Percentiles rank a stretch among this genome's conserved stretches.
These are phyloP conservation scores for Drosophila rubida DNA, from an alignment of 2,888 invertebrate species.

Conservation along the genomic window DNA sequence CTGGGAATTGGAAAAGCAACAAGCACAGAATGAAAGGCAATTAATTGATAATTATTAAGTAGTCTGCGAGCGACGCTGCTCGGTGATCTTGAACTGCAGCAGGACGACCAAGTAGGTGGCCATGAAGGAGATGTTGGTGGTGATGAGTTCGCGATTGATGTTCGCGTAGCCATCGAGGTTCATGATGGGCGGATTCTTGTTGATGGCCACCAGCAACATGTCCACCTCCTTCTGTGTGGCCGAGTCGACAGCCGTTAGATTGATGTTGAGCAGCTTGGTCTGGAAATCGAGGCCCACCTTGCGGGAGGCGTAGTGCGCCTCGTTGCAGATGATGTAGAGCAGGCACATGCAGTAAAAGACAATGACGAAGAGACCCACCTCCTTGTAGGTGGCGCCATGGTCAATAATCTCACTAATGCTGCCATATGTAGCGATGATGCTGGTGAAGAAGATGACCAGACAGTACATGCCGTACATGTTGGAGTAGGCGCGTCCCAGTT, in stretches of 20 bases:
- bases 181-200: slow-evolving; percentile 91
- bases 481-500: slow-evolving; percentile 90
- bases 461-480: slow-evolving; percentile 92
- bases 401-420: slow-evolving; percentile 90
- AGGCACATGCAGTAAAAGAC: slow-evolving; percentile 90
- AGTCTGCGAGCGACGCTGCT: slow-evolving; percentile 69
- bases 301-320: slow-evolving; percentile 89
- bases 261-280: slow-evolving; percentile 88
- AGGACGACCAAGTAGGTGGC: slow-evolving; percentile 90
- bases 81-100: slow-evolving; percentile 90
- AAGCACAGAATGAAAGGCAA: background rate
- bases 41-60: background rate
- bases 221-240: slow-evolving; percentile 89
- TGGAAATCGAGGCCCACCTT: slow-evolving; percentile 88
- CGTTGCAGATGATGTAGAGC: slow-evolving; percentile 90
- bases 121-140: slow-evolving; percentile 90
- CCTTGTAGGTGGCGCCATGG: slow-evolving; percentile 90
- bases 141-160: slow-evolving; percentile 89
- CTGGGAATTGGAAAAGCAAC: background rate
- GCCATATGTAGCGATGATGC: slow-evolving; percentile 90
- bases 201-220: slow-evolving; percentile 90
- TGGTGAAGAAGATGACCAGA: slow-evolving; percentile 90
- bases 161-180: slow-evolving; percentile 91
- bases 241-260: slow-evolving; percentile 88
- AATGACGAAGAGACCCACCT: slow-evolving; percentile 89